A percentile compares a stretch with the other conserved stretches of the same genome.
Conservation (phyloP, 2,888 invertebrate genomes). For the Campopleginae sp. region DNA sequence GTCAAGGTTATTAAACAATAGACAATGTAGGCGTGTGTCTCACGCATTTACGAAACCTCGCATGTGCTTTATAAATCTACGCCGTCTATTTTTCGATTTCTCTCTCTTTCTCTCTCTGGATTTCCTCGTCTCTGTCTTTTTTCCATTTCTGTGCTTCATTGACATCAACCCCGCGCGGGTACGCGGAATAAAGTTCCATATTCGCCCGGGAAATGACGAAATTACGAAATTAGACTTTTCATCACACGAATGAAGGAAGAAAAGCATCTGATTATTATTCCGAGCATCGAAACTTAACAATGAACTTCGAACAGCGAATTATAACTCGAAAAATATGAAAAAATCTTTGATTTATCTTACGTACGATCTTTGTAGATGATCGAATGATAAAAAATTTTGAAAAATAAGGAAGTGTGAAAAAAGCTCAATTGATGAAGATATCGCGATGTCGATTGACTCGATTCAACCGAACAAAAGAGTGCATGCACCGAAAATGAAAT, state of each 20-base stretch:
- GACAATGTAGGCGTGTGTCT: conserved; percentile 56
- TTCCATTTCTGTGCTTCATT: conserved; percentile 44
- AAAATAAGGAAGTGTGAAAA: neutral
- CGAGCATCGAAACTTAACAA: neutral
- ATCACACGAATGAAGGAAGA: neutral
- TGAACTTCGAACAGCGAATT: neutral
- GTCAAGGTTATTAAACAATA: conserved; percentile 55
- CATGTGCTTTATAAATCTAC: conserved; percentile 69
- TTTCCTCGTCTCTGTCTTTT: conserved; percentile 31
- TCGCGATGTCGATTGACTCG: too few relatives aligned
- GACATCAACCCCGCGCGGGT: neutral
- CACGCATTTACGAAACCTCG: conserved; percentile 57
- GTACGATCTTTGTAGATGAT: neutral
- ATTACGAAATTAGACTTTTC: neutral
- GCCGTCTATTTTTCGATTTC: conserved; percentile 41
- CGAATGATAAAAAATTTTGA: neutral
- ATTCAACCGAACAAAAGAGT: too few relatives aligned
- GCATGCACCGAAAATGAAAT: too few relatives aligned
- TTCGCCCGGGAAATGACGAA: neutral
- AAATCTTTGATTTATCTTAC: neutral
- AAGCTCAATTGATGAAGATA: neutral
- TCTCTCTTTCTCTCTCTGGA: neutral
- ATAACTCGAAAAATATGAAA: neutral
- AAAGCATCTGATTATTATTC: neutral
- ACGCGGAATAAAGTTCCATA: neutral